Percentiles rank a stretch among this genome's conserved stretches.
phyloP scores from a whole-genome alignment of 2,113 vertebrate genomes.

The Saccopteryx bilineata region DNA sequence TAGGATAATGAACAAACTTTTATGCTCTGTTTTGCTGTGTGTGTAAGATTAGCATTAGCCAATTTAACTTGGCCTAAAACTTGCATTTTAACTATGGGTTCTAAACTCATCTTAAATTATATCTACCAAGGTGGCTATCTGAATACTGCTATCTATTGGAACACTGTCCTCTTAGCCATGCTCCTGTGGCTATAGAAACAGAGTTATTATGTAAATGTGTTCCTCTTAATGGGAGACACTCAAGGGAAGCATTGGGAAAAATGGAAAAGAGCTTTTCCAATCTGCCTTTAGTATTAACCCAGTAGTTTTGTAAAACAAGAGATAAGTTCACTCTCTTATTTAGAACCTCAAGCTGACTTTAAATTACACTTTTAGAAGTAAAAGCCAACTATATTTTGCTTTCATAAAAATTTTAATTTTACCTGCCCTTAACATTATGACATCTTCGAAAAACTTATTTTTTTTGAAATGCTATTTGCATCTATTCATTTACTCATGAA shows the following conservation, averaged over 20 bases:
- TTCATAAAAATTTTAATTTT: constrained; percentile 26
- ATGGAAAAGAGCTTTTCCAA: neutral
- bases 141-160: neutral
- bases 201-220: neutral
- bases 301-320: constrained; percentile 7
- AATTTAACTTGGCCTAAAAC: constrained; percentile 43
- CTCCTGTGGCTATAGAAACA: neutral
- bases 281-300: constrained; percentile 9
- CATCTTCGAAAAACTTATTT: constrained; percentile 38
- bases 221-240: neutral
- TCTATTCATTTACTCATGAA: constrained; percentile 3
- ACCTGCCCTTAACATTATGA: neutral
- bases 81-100: neutral
- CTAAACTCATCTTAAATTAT: neutral
- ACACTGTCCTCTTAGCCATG: neutral
- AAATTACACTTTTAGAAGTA: constrained; percentile 53
- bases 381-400: constrained; percentile 23
- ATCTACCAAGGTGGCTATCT: neutral
- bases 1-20: neutral
- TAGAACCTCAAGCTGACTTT: constrained; percentile 17
- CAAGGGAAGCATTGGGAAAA: neutral
- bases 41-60: constrained; percentile 31
- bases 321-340: neutral
- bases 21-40: neutral
- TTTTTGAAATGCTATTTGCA: constrained; percentile 45